These are phyloP conservation scores for Sepioteuthis lessoniana DNA, from an alignment of 2,888 invertebrate species.

Conservation along the genomic window DNA sequence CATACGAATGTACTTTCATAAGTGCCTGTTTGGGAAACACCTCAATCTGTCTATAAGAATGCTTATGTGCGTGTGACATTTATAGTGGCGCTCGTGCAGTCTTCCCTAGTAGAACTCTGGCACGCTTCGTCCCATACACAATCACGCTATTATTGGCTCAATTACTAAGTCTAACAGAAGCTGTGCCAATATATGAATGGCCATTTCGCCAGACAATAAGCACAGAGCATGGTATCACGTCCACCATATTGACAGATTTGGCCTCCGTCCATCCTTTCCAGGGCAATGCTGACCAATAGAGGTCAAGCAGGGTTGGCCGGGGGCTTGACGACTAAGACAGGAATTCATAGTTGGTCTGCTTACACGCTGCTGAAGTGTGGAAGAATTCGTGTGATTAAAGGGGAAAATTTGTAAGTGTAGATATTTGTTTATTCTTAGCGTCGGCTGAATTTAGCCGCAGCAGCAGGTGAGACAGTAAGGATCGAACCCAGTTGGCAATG, in stretches of 20 bases:
- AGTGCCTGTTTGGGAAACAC: not conserved
- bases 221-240: not conserved
- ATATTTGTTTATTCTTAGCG: not conserved
- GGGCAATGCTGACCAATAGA: not conserved
- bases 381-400: not conserved
- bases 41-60: not conserved
- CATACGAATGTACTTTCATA: not conserved
- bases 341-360: not conserved
- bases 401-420: not conserved
- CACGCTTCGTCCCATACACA: not conserved
- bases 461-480: not conserved
- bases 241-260: not conserved
- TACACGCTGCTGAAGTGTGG: too few species aligned
- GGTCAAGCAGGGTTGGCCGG: not conserved
- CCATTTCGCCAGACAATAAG: constrained; percentile 23
- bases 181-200: constrained; percentile 33
- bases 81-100: not conserved
- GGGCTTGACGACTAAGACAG: not conserved
- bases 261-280: not conserved
- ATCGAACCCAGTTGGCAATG: not conserved
- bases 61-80: not conserved
- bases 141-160: constrained; percentile 11
- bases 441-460: too few species aligned
- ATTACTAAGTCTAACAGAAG: constrained; percentile 10
- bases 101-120: not conserved